phyloP scores from a whole-genome alignment of 2,888 invertebrate genomes.

The Atethmia centrago region DNA sequence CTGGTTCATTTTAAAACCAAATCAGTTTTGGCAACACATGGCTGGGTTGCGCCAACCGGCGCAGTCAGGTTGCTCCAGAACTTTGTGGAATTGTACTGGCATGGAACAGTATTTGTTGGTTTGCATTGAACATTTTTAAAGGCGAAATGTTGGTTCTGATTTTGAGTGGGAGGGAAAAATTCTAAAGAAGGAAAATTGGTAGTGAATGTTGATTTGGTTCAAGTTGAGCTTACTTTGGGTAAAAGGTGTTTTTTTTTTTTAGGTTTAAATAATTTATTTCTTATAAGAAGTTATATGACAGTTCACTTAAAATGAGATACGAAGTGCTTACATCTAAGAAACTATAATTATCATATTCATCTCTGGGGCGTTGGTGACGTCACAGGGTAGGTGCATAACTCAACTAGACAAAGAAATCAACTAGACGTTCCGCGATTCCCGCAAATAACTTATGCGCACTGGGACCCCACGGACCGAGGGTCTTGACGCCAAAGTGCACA shows the following conservation, averaged over 20 bases:
- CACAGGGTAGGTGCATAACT: too few relatives aligned
- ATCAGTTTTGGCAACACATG: slow-evolving; percentile 67
- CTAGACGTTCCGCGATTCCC: too few relatives aligned
- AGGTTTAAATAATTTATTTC: too few relatives aligned
- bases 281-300: too few relatives aligned
- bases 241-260: background rate
- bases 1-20: slow-evolving; percentile 68
- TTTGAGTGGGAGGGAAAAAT: background rate
- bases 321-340: too few relatives aligned
- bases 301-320: too few relatives aligned
- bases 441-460: too few relatives aligned
- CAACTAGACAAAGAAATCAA: too few relatives aligned
- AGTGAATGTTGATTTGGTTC: background rate
- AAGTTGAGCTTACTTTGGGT: background rate
- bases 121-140: background rate
- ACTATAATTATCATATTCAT: too few relatives aligned
- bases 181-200: background rate
- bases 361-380: too few relatives aligned
- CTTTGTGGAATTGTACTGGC: slow-evolving; percentile 37
- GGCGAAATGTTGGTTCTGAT: slow-evolving; percentile 1
- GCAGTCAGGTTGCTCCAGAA: slow-evolving; percentile 40
- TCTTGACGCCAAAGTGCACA: too few relatives aligned
- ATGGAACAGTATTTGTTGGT: slow-evolving; percentile 22
- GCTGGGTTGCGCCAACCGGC: slow-evolving; percentile 42
- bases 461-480: too few relatives aligned